phyloP scores from a whole-genome alignment of 2,113 vertebrate genomes.

The Dinomys branickii region DNA sequence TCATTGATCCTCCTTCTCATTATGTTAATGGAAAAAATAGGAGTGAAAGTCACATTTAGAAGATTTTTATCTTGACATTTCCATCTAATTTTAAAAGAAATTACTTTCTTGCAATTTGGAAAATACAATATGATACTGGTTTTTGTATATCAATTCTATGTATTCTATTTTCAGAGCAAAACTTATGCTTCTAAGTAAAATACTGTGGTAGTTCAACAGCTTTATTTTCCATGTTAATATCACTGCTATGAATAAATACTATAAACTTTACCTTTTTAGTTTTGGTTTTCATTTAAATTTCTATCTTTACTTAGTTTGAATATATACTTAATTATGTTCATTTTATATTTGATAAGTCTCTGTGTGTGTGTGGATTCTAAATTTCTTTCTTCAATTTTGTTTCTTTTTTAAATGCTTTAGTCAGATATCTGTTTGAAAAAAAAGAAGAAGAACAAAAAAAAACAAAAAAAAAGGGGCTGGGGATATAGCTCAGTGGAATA shows the following conservation, averaged over 20 bases:
- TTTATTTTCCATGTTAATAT: neutral
- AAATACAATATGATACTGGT: neutral
- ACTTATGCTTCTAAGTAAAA: neutral
- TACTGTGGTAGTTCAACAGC: neutral
- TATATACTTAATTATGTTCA: neutral
- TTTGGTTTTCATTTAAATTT: neutral
- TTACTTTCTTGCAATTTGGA: neutral
- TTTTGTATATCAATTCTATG: neutral
- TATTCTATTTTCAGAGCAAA: neutral
- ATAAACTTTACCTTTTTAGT: neutral
- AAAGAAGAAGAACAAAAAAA: too few relatives aligned
- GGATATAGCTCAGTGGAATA: too few relatives aligned
- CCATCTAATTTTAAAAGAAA: neutral
- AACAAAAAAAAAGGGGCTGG: too few relatives aligned
- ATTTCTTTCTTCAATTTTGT: neutral
- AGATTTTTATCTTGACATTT: neutral
- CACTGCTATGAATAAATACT: neutral
- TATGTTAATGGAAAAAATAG: slow-evolving; percentile 8
- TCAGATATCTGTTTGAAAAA: neutral
- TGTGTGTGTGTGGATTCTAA: neutral
- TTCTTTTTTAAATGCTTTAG: neutral
- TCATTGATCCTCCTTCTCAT: neutral
- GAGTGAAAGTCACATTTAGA: neutral
- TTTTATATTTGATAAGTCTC: too few relatives aligned
- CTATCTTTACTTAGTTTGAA: neutral